Conservation (phyloP, 1,140 invertebrate species). For the Pteromalus puparum region DNA sequence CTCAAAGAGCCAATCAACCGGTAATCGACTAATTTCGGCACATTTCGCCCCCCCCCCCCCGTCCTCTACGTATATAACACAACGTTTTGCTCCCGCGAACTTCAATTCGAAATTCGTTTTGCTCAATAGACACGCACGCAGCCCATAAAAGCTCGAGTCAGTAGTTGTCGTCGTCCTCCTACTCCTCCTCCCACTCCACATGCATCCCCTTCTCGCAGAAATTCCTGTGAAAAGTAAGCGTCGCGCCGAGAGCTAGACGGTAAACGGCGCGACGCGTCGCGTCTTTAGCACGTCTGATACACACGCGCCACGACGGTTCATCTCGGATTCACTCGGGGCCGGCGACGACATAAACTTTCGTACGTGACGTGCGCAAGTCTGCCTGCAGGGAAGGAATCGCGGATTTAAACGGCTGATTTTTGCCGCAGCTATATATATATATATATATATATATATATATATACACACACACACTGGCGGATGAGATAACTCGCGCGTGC, state of each 20-base stretch:
- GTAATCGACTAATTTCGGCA: no score
- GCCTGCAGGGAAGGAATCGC: neutral
- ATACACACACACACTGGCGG: no score
- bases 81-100: neutral
- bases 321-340: conserved; percentile 39
- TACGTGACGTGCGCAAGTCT: conserved; percentile 19
- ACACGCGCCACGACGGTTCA: neutral
- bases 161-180: neutral
- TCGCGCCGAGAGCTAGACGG: conserved; percentile 9
- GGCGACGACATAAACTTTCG: conserved; percentile 40
- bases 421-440: neutral
- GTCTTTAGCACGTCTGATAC: conserved; percentile 39
- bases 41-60: no score
- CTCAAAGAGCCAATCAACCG: no score
- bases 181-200: neutral
- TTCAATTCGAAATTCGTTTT: conserved; percentile 26
- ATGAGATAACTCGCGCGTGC: no score
- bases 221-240: conserved; percentile 8
- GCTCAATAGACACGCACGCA: conserved; percentile 25
- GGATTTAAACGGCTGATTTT: conserved; percentile 28
- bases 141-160: neutral
- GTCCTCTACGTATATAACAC: no score
- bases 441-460: no score
- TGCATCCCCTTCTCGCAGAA: neutral
- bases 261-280: conserved; percentile 13